Evolutionary conservation across 2,888 invertebrate species (phyloP), one percentile per base, ranked within the genome.

Genomic region (Tachina lurida): DNA sequence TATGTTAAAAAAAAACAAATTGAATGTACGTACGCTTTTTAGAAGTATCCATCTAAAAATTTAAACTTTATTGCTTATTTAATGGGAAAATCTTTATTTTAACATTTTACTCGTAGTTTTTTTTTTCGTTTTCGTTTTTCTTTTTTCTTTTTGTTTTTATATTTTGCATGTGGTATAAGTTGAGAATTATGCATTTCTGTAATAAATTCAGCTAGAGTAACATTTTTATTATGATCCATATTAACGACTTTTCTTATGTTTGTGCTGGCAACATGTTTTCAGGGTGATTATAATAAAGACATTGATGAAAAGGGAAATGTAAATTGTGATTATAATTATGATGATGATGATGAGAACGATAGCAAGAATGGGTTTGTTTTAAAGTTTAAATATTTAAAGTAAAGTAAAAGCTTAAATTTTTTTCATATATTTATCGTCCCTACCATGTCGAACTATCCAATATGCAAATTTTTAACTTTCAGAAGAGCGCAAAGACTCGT

Each of bases 101-200:
- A 71, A 45, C 12, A 41, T 49, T 68, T 77, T 49, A n/a, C n/a
- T n/a, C n/a, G n/a, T n/a, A 10, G 0, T 15, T 43, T 47, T 15
- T 45, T 13, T 10, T 3, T 71, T 47, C 22, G 5, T 22, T 19
- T 47, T 49, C 39, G 15, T 39, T n/a, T 56, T 12, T 22, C 31
- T 43, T 31, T 56, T 19, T 58, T 31, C 10, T 15, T 3, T 71
- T 49, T 49, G 12, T 22, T 19, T 47, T 49, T 52, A 10, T 39
- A 22, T 65, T 12, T 22, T 54, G 52, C 13, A n/a, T 49, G 22
- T 13, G 8, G 13, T 41, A 22, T 54, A 65, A 71, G 71, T 49
- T 56, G 56, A 80, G 54, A 80, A 62, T 84, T 84, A 77, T 80
- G 62, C 39, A 73, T 60, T 80, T 81, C 65, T 76, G 62, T 71